Evolutionary conservation across 1,140 invertebrate species (phyloP).

Genomic region (Meloidogyne floridensis): DNA sequence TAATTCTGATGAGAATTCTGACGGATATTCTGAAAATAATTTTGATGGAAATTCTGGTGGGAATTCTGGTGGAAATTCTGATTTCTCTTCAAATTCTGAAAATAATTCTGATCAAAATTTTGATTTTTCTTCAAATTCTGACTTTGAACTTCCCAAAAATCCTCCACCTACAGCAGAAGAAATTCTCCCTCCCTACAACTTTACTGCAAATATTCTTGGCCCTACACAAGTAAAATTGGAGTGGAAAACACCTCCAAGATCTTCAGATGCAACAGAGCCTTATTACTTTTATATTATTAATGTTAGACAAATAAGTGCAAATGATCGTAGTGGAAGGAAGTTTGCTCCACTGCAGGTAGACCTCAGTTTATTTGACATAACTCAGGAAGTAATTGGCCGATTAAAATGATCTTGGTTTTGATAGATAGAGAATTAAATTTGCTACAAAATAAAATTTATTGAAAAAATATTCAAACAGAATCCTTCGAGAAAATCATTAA

Average conservation of each 20-base stretch:
- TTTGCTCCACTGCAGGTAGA: conserved; percentile 54
- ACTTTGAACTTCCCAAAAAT: neutral
- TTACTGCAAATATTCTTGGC: conserved; percentile 56
- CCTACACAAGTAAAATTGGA: conserved; percentile 38
- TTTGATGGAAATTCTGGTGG: neutral
- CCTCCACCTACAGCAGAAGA: conserved; percentile 32
- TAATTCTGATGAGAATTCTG: neutral
- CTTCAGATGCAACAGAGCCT: neutral
- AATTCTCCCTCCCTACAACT: conserved; percentile 58
- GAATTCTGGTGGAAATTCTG: no score
- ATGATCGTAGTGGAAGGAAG: conserved; percentile 39
- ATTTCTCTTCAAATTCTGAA: no score
- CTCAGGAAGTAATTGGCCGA: no score
- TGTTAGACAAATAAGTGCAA: conserved; percentile 59
- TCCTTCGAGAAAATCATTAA: no score
- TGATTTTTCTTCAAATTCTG: neutral
- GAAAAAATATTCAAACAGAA: no score
- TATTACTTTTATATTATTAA: conserved; percentile 58
- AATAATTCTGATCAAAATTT: neutral
- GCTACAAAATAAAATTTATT: no score
- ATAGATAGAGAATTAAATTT: no score
- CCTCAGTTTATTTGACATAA: neutral
- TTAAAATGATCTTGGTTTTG: no score
- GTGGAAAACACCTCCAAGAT: conserved; percentile 27
- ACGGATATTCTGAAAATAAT: neutral